Percentiles rank a stretch among this genome's conserved stretches.
Evolutionary conservation across 2,113 vertebrate species (phyloP).

Genomic region (Xenopus tropicalis): UCB_Xtro_10.0 CM004450.2:132642001-132642500

Average conservation of each 20-base stretch:
- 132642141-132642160: slow-evolving; percentile 37
- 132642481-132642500: too few species aligned
- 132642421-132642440: too few species aligned
- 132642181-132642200: slow-evolving; percentile 10
- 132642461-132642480: too few species aligned
- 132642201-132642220: slow-evolving; percentile 18
- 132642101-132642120: neutral
- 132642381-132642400: neutral
- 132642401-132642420: too few species aligned
- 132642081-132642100: neutral
- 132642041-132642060: neutral
- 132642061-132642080: slow-evolving; percentile 2
- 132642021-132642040: neutral
- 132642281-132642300: slow-evolving; percentile 16
- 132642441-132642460: too few species aligned
- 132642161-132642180: slow-evolving; percentile 40
- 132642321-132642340: slow-evolving; percentile 8
- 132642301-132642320: slow-evolving; percentile 27
- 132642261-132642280: neutral
- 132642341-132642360: slow-evolving; percentile 7
- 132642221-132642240: slow-evolving; percentile 2
- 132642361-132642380: slow-evolving; percentile 10
- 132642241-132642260: slow-evolving; percentile 32
- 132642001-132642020: neutral
- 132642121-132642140: slow-evolving; percentile 24